phyloP scores from a whole-genome alignment of 2,113 vertebrate species.

The Choloepus hoffmanni region DNA sequence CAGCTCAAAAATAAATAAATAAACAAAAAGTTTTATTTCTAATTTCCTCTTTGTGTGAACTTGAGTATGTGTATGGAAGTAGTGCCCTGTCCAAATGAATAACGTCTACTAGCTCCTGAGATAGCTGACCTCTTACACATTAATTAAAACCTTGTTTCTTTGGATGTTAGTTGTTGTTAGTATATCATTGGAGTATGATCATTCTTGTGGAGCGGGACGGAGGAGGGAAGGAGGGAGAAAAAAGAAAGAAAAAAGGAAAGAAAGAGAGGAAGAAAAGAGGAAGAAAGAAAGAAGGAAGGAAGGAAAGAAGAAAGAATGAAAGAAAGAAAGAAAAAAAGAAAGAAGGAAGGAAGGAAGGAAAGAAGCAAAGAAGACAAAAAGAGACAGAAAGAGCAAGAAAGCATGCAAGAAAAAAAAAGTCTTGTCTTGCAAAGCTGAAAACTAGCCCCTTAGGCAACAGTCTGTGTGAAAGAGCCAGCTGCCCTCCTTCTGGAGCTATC shows the following conservation, averaged over 20 bases:
- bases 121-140: neutral
- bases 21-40: neutral
- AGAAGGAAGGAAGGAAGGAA: too few relatives aligned
- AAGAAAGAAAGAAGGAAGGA: too few relatives aligned
- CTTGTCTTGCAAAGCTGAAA: too few relatives aligned
- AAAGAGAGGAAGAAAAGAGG: too few relatives aligned
- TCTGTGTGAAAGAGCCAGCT: neutral
- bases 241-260: too few relatives aligned
- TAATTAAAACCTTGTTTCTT: neutral
- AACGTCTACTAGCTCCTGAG: neutral
- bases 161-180: neutral
- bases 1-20: neutral
- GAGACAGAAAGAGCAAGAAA: neutral
- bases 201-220: neutral
- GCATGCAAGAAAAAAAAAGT: too few relatives aligned
- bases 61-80: neutral
- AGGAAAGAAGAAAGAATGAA: neutral
- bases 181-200: neutral
- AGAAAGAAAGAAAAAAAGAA: neutral
- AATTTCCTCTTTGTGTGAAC: neutral
- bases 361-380: neutral
- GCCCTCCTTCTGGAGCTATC: neutral
- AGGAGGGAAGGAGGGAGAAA: too few relatives aligned
- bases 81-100: neutral
- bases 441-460: neutral